phyloP scores from a whole-genome alignment of 2,888 invertebrate species.

The Brachyptera risi region DNA sequence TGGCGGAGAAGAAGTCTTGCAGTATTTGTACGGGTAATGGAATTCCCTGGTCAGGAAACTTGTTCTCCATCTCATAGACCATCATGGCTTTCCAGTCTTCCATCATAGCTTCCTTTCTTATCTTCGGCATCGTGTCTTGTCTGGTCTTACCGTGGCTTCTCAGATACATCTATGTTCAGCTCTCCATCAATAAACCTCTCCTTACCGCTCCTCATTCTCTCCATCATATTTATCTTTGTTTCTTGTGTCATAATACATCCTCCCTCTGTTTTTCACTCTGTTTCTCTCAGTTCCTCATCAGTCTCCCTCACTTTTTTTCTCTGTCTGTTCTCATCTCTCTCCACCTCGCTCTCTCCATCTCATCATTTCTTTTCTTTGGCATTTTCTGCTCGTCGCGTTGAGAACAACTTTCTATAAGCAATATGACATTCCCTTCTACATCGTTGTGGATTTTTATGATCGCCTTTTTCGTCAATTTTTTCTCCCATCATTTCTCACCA shows the following conservation, averaged over 20 bases:
- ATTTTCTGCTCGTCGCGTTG: not conserved
- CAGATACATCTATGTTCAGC: slow-evolving; percentile 6
- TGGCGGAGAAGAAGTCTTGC: not conserved
- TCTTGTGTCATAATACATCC: slow-evolving; percentile 11
- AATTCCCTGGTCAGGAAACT: slow-evolving; percentile 26
- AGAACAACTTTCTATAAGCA: slow-evolving; percentile 13
- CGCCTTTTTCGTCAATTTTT: slow-evolving; percentile 5
- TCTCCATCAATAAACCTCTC: not conserved
- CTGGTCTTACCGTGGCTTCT: slow-evolving; percentile 10
- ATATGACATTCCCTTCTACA: slow-evolving; percentile 9
- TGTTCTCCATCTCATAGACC: slow-evolving; percentile 8
- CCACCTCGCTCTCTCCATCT: not conserved
- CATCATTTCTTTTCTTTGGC: not conserved
- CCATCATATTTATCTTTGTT: slow-evolving; percentile 6
- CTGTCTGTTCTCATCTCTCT: not conserved
- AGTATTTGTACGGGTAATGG: slow-evolving; percentile 27
- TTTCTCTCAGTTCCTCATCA: not conserved
- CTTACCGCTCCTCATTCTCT: not conserved
- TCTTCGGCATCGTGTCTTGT: not conserved
- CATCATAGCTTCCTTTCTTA: not conserved
- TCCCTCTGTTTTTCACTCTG: not conserved
- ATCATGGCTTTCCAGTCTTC: slow-evolving; percentile 21
- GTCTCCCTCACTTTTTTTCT: not conserved
- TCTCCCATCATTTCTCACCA: not conserved
- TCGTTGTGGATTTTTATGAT: slow-evolving; percentile 4